Percentiles rank a stretch among this genome's conserved stretches.
Evolutionary conservation across 1,140 invertebrate genomes (phyloP).

Genomic region (Dolichoris vasculosae): DNA sequence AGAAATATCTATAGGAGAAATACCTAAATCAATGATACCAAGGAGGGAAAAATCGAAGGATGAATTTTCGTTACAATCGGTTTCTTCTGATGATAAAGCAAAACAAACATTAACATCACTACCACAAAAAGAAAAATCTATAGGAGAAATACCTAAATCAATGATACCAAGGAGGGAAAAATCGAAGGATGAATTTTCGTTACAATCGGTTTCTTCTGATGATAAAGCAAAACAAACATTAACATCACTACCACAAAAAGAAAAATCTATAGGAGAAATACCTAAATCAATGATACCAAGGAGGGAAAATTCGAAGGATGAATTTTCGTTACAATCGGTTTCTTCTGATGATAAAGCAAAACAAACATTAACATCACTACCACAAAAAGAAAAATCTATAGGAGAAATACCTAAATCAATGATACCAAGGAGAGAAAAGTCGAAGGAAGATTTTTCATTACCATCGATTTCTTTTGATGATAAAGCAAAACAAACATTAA

Average conservation of each 20-base stretch:
- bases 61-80: background rate
- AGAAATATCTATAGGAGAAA: constrained; percentile 34
- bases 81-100: background rate
- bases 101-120: constrained; percentile 25
- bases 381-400: constrained; percentile 21
- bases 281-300: constrained; percentile 38
- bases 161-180: constrained; percentile 38
- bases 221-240: constrained; percentile 41
- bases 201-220: constrained; percentile 42
- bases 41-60: constrained; percentile 33
- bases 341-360: background rate
- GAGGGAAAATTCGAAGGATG: constrained; percentile 42
- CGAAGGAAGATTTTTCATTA: constrained; percentile 25
- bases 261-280: constrained; percentile 37
- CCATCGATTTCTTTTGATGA: background rate
- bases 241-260: no score
- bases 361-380: background rate
- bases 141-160: constrained; percentile 22
- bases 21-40: constrained; percentile 34
- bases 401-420: constrained; percentile 25
- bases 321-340: constrained; percentile 25
- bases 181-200: constrained; percentile 42
- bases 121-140: constrained; percentile 11
- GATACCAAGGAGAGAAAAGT: constrained; percentile 34
- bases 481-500: background rate